Percentiles rank a stretch among this genome's conserved stretches.
Evolutionary conservation across 1,140 invertebrate species (phyloP).

Genomic region (Anastatus disparis): DNA sequence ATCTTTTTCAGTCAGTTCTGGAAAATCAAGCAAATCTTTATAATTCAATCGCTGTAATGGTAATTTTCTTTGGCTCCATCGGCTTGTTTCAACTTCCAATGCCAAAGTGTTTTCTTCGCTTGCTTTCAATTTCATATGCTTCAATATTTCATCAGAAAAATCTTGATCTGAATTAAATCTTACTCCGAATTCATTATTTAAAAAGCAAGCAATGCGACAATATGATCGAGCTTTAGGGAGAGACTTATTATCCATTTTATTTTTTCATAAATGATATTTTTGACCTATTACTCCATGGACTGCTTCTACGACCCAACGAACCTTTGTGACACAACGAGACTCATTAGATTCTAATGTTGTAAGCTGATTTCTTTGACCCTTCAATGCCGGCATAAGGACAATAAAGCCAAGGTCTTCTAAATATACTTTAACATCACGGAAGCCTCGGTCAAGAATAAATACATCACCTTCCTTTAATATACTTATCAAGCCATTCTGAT

Average conservation of each 20-base stretch:
- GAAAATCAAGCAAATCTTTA: slow-evolving; percentile 30
- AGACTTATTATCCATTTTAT: slow-evolving; percentile 39
- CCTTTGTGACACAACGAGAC: slow-evolving; percentile 45
- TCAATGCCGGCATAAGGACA: slow-evolving; percentile 47
- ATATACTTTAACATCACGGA: slow-evolving; percentile 42
- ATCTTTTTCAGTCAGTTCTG: slow-evolving; percentile 37
- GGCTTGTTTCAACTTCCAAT: slow-evolving; percentile 36
- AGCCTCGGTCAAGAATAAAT: slow-evolving; percentile 47
- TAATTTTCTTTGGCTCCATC: slow-evolving; percentile 37
- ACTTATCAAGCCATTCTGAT: slow-evolving; percentile 22
- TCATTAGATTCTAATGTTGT: slow-evolving; percentile 44
- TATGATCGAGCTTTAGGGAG: slow-evolving; percentile 41
- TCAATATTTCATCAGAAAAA: slow-evolving; percentile 37
- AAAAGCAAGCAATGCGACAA: slow-evolving; percentile 38
- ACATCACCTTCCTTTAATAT: slow-evolving; percentile 14
- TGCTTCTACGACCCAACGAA: slow-evolving; percentile 53
- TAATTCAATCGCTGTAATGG: slow-evolving; percentile 41
- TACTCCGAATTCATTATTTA: slow-evolving; percentile 41
- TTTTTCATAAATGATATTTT: slow-evolving; percentile 44
- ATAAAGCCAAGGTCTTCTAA: slow-evolving; percentile 33
- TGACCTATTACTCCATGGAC: slow-evolving; percentile 47
- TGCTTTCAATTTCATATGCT: too few species aligned
- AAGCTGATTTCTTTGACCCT: slow-evolving; percentile 39
- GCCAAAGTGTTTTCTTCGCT: slow-evolving; percentile 39
- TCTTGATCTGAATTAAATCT: slow-evolving; percentile 37